Evolutionary conservation across 2,888 invertebrate genomes (phyloP).

Genomic region (Tinea pellionella): DNA sequence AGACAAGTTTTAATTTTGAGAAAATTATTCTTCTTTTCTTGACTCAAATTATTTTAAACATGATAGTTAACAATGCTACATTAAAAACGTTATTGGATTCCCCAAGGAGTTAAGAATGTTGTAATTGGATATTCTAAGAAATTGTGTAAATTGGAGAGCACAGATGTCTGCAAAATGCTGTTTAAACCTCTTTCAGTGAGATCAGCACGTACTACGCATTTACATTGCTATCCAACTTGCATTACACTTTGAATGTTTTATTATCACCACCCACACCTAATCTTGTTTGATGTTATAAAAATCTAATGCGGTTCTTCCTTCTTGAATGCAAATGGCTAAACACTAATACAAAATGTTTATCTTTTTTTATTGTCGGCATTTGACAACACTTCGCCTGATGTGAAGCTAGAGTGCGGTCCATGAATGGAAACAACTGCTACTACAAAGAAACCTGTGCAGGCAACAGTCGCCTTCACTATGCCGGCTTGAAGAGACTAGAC

Average conservation of each 20-base stretch:
- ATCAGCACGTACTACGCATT: slow-evolving; percentile 6
- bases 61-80: neutral
- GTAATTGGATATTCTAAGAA: slow-evolving; percentile 8
- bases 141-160: neutral
- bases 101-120: neutral
- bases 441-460: no score
- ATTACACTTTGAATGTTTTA: slow-evolving; percentile 5
- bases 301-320: neutral
- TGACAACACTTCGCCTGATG: no score
- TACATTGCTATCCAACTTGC: neutral
- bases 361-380: no score
- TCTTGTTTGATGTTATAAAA: neutral
- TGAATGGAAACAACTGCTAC: no score
- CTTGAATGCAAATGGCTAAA: neutral
- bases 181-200: slow-evolving; percentile 1
- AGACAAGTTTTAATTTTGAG: no score
- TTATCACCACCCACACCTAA: neutral
- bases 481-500: no score
- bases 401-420: no score
- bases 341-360: no score
- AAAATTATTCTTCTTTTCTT: no score
- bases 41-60: no score
- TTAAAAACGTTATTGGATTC: neutral
- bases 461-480: no score
- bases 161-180: neutral